phyloP scores from a whole-genome alignment of 2,113 vertebrate species.

The Nesoenas mayeri region DNA sequence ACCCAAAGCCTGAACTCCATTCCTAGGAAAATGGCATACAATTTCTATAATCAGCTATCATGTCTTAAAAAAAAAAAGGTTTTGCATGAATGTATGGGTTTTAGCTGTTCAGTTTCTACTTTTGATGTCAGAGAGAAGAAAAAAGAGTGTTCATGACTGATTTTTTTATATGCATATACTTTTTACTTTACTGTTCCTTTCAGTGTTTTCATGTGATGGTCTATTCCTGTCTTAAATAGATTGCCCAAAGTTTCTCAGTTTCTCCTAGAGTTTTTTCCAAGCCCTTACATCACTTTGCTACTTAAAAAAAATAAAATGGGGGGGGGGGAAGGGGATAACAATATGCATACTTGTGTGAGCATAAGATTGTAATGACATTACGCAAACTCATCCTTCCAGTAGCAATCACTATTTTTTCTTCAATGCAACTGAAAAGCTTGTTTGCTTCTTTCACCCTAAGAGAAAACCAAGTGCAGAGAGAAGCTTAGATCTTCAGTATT shows the following conservation, averaged over 20 bases:
- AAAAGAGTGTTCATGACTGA: neutral
- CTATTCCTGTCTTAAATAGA: neutral
- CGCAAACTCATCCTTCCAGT: neutral
- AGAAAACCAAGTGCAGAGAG: neutral
- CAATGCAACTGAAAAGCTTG: neutral
- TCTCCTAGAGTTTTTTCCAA: neutral
- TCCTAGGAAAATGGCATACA: neutral
- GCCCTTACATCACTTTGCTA: neutral
- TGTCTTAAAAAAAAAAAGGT: neutral
- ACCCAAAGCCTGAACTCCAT: neutral
- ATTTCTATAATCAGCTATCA: neutral
- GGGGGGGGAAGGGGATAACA: fast-evolving
- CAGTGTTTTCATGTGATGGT: neutral
- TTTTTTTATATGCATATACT: neutral
- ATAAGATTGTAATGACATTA: neutral
- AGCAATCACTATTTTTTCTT: neutral
- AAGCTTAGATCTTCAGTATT: neutral
- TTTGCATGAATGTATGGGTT: neutral
- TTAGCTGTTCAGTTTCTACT: neutral
- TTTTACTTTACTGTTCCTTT: neutral
- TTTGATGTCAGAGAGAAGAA: neutral
- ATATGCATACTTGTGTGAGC: neutral
- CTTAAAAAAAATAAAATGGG: neutral
- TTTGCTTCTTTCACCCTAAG: neutral
- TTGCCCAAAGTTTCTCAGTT: neutral